Percentiles rank a stretch among this genome's conserved stretches.
These are phyloP conservation scores for Helobdella robusta DNA, from an alignment of 2,888 invertebrate species.

Conservation along the genomic window DNA sequence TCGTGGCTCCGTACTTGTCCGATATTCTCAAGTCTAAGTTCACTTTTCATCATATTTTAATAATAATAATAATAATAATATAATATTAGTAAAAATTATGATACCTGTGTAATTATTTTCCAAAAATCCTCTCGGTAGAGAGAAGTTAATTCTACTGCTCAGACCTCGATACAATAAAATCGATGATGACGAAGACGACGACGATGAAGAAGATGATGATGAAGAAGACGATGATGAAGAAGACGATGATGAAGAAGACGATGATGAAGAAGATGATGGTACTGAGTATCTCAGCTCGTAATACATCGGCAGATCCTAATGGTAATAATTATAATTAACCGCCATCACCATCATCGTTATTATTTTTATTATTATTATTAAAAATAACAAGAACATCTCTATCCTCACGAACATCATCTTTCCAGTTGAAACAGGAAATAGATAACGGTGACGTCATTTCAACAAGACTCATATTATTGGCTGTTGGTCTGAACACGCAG, in stretches of 20 bases:
- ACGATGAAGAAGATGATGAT: not conserved
- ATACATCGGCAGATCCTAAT: not conserved
- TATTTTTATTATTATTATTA: not conserved
- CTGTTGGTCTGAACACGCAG: constrained; percentile 8
- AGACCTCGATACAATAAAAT: constrained; percentile 3
- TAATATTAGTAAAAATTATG: no score
- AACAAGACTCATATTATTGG: not conserved
- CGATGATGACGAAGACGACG: not conserved
- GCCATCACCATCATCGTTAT: not conserved
- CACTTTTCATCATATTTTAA: constrained; percentile 13
- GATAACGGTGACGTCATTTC: not conserved
- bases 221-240: not conserved
- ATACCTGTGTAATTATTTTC: constrained; percentile 3
- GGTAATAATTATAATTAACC: not conserved
- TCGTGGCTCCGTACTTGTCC: constrained; percentile 2
- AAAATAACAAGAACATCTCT: not conserved
- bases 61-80: no score
- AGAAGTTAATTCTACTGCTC: constrained; percentile 8
- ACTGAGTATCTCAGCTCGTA: constrained; percentile 13
- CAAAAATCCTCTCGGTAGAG: not conserved
- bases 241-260: not conserved
- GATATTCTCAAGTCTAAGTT: not conserved
- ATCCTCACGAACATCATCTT: not conserved
- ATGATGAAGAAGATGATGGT: no score
- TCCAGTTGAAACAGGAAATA: constrained; percentile 18